Percentiles rank a stretch among this genome's conserved stretches.
phyloP scores from a whole-genome alignment of 1,140 invertebrate genomes.

The Rhopalosiphum maidis region DNA sequence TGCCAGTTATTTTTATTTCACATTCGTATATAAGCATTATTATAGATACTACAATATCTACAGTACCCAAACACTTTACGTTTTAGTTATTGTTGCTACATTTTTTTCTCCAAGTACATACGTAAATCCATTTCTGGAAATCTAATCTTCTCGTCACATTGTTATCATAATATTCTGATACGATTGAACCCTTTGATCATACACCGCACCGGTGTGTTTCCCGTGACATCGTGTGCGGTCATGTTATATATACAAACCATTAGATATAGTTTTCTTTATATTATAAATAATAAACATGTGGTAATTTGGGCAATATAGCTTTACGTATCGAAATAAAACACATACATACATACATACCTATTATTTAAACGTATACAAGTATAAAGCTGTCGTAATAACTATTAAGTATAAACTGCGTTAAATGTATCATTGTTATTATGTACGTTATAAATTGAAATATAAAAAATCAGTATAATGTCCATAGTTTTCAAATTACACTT shows the following conservation, averaged over 20 bases:
- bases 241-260: neutral
- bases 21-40: neutral
- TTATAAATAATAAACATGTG: neutral
- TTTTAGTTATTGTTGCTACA: neutral
- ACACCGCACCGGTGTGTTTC: neutral
- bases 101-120: neutral
- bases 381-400: neutral
- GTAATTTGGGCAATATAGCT: neutral
- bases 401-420: neutral
- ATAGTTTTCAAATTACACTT: too few relatives aligned
- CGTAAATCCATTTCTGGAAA: neutral
- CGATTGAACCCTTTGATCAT: neutral
- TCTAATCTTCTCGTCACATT: neutral
- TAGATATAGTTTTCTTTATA: neutral
- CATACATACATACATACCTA: neutral
- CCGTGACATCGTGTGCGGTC: neutral
- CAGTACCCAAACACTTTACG: neutral
- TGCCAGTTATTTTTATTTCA: slow-evolving; percentile 31
- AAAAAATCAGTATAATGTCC: too few relatives aligned
- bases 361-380: neutral
- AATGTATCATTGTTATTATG: neutral
- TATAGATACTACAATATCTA: neutral
- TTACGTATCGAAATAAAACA: neutral
- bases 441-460: neutral
- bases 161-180: slow-evolving; percentile 10